These are phyloP conservation scores for Tinea trinotella DNA, from an alignment of 2,888 invertebrate genomes.

Conservation along the genomic window DNA sequence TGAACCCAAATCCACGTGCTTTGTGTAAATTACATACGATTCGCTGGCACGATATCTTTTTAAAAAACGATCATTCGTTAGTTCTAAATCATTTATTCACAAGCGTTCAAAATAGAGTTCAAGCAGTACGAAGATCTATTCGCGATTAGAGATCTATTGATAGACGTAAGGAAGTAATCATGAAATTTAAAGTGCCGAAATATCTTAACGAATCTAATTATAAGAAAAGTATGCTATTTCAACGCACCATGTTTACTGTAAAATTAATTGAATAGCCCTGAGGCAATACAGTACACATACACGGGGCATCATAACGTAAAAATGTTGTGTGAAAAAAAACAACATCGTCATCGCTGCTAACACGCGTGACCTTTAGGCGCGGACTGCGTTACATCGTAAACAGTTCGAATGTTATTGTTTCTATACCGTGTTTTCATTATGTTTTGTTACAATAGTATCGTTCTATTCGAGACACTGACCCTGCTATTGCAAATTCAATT, in stretches of 20 bases:
- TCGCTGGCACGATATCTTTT: neutral
- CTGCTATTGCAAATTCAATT: too few species aligned
- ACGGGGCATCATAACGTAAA: constrained; percentile 22
- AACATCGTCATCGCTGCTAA: constrained; percentile 29
- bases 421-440: neutral
- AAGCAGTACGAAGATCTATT: neutral
- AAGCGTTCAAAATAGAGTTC: neutral
- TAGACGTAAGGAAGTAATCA: neutral
- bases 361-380: constrained; percentile 23
- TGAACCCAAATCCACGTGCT: constrained; percentile 42
- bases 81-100: neutral
- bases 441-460: neutral
- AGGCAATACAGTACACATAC: constrained; percentile 34
- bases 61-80: neutral
- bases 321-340: constrained; percentile 27
- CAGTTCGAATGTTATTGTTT: constrained; percentile 15
- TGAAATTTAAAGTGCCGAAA: neutral
- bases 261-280: constrained; percentile 46
- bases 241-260: constrained; percentile 30
- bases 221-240: constrained; percentile 3
- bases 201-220: neutral
- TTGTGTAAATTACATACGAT: neutral
- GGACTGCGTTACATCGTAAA: constrained; percentile 14
- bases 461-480: neutral
- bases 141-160: neutral